A percentile compares a stretch with the other conserved stretches of the same genome.
Evolutionary conservation across 2,888 invertebrate genomes (phyloP).

Genomic region (Pterostichus niger): DNA sequence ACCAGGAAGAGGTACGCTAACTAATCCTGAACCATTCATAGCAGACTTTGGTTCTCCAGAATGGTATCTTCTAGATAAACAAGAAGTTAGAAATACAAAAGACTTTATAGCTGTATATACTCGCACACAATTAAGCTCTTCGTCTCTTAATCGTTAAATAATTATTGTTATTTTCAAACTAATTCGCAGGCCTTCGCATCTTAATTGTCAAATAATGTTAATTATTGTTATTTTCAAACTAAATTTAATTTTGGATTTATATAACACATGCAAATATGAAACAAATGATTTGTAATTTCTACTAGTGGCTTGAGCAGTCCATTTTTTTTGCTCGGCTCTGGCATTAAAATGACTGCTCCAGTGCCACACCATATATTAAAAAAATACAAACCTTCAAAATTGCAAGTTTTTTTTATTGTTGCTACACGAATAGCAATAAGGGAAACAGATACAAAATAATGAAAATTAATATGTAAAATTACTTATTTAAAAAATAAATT

Average conservation of each 20-base stretch:
- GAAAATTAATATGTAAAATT: no score
- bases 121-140: slow-evolving; percentile 68
- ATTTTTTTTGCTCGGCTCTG: no score
- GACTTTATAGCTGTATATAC: slow-evolving; percentile 85
- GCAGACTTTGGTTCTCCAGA: slow-evolving; percentile 77
- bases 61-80: slow-evolving; percentile 81
- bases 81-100: slow-evolving; percentile 81
- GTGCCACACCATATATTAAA: no score
- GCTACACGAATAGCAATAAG: no score
- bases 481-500: no score
- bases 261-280: not conserved
- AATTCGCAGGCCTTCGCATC: not conserved
- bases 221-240: not conserved
- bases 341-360: no score
- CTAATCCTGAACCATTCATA: slow-evolving; percentile 86
- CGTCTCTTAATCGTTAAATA: slow-evolving; percentile 40
- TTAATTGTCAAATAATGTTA: not conserved
- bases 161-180: not conserved
- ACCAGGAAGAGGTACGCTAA: slow-evolving; percentile 82
- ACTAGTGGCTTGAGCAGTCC: no score
- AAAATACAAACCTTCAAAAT: no score
- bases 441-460: no score
- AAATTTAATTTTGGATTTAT: not conserved
- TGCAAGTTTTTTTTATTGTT: no score
- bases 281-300: no score